Evolutionary conservation across 1,140 invertebrate species (phyloP).

Genomic region (Idris sp.): DNA sequence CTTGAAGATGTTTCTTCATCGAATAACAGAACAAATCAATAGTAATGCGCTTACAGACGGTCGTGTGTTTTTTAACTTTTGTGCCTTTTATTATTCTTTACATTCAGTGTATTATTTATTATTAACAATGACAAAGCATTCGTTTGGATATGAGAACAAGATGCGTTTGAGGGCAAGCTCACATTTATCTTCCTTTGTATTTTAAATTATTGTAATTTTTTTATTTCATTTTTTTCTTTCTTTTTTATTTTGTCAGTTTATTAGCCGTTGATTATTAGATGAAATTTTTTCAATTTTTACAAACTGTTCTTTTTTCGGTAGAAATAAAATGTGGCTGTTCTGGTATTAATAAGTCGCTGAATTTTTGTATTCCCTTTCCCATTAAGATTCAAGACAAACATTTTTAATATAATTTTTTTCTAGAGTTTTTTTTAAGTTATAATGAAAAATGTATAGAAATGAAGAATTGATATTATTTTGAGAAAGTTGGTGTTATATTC

Average conservation of each 20-base stretch:
- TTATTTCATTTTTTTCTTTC: no score
- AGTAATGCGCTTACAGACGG: constrained; percentile 53
- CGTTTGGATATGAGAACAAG: constrained; percentile 59
- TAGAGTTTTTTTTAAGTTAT: no score
- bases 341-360: constrained; percentile 63
- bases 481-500: no score
- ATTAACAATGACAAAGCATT: constrained; percentile 65
- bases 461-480: no score
- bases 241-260: constrained; percentile 43
- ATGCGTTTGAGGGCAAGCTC: constrained; percentile 53
- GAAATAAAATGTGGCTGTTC: constrained; percentile 73
- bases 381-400: no score
- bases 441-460: no score
- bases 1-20: constrained; percentile 51
- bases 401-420: background rate
- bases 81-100: constrained; percentile 71
- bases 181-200: constrained; percentile 54
- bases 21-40: constrained; percentile 57
- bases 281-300: background rate
- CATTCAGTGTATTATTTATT: constrained; percentile 72
- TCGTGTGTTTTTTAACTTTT: constrained; percentile 70
- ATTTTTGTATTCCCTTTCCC: constrained; percentile 5
- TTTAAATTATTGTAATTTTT: constrained; percentile 32
- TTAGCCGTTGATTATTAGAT: constrained; percentile 11
- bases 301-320: constrained; percentile 30